A percentile compares a stretch with the other conserved stretches of the same genome.
Conservation (phyloP, 2,113 vertebrate genomes). For the Pterocles orientalis region DNA sequence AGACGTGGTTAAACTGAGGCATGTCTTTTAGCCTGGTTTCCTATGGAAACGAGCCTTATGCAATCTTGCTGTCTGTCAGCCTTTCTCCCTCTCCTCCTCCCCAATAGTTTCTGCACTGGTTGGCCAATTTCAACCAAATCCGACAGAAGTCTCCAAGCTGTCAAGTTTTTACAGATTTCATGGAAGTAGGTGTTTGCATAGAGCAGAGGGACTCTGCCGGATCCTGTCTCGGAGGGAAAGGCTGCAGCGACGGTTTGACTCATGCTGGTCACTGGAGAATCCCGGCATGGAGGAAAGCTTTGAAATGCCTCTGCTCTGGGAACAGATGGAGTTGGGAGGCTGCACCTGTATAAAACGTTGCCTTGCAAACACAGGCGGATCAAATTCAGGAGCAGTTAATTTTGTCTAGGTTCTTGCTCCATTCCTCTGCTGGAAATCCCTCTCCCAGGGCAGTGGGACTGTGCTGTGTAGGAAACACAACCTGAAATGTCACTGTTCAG, state of each 20-base stretch:
- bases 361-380: neutral
- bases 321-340: neutral
- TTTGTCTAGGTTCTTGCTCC: neutral
- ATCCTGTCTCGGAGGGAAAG: neutral
- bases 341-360: neutral
- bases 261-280: neutral
- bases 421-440: neutral
- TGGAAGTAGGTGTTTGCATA: neutral
- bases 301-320: neutral
- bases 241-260: neutral
- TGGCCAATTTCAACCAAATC: conserved; percentile 14
- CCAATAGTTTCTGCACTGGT: neutral
- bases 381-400: neutral
- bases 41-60: conserved; percentile 57
- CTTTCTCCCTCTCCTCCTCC: neutral
- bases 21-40: conserved; percentile 62
- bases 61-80: conserved; percentile 51
- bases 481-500: neutral
- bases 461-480: neutral
- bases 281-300: neutral
- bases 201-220: neutral
- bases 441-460: neutral
- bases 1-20: conserved; percentile 34
- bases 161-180: neutral
- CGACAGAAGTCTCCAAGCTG: neutral